Evolutionary conservation across 1,140 invertebrate species (phyloP).

Genomic region (Drosophila pruinosa): DNA sequence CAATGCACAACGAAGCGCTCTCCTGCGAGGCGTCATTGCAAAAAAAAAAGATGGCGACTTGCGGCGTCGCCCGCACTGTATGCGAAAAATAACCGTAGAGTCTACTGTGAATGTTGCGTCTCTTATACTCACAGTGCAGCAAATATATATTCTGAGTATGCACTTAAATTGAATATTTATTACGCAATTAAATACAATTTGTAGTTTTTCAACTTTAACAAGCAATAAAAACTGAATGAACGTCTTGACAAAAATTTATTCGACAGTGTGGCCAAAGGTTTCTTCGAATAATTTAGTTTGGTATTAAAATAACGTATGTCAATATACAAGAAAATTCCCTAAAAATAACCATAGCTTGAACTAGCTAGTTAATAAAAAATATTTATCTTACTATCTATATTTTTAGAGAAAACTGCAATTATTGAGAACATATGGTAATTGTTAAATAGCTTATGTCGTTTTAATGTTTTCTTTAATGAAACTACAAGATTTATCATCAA

Average conservation of each 20-base stretch:
- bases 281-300: too few relatives aligned
- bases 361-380: too few relatives aligned
- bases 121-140: conserved; percentile 4
- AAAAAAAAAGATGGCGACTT: conserved; percentile 53
- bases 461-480: too few relatives aligned
- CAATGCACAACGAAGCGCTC: background rate
- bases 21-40: conserved; percentile 42
- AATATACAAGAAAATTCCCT: background rate
- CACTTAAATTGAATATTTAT: background rate
- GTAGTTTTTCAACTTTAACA: background rate
- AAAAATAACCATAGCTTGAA: background rate
- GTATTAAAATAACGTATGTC: background rate
- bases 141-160: background rate
- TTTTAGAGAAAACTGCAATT: too few relatives aligned
- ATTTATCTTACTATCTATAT: too few relatives aligned
- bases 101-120: background rate
- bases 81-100: background rate
- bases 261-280: background rate
- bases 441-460: too few relatives aligned
- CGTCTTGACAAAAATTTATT: conserved; percentile 3
- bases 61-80: conserved; percentile 16
- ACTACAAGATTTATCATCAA: too few relatives aligned
- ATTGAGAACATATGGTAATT: too few relatives aligned
- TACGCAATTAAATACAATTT: background rate
- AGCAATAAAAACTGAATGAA: conserved; percentile 21